Base-by-base conservation (phyloP, 2,113 vertebrate genomes). In the Tragelaphus buxtoni region DNA sequence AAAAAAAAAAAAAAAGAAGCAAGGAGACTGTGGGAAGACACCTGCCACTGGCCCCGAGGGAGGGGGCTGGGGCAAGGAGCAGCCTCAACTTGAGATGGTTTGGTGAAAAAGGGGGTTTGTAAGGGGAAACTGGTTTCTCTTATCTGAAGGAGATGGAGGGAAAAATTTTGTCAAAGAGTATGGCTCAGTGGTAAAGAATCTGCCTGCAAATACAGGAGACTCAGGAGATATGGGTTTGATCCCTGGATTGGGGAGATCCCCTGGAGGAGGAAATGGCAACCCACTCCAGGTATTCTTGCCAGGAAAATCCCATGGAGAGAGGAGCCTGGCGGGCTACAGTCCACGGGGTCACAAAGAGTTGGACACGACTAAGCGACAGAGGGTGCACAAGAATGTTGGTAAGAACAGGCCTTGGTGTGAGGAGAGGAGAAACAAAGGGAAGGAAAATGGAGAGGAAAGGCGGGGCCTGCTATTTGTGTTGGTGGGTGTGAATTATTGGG, bases 11-110 rank as follows among this genome's bases (percentile, higher is more conserved):
- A n/a, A n/a, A n/a, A n/a, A n/a, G n/a, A n/a, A n/a, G n/a, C n/a
- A n/a, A n/a, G n/a, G n/a, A n/a, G n/a, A 17, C 2, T 18, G 20
- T 16, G 9, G 7, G 35, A 69, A 72, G 24, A 16, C 1, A 42
- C 4, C 6, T 47, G 61, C 22, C 77, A 35, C 22, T 24, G 35
- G 18, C 7, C 42, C 18, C 0, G 0, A 72, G 24, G 26, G 8
- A 63, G 2, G 1, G 45, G 4, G 9, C 14, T 17, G 7, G 26
- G 32, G 39, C 18, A 61, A 84, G 76, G 12, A 55, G 10, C 10
- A 94, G 39, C 32, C 9, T 92, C 3, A 18, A 13, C 39, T 18
- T 11, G 9, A 53, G 13, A 82, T 5, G 26, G 4, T 61, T 88
- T 79, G 7, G 39, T 89, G 8, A 39, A 28, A 69, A 76, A 87